Evolutionary conservation across 2,797 vertebrate species (phyloP).

Genomic region (Ceryle rudis): DNA sequence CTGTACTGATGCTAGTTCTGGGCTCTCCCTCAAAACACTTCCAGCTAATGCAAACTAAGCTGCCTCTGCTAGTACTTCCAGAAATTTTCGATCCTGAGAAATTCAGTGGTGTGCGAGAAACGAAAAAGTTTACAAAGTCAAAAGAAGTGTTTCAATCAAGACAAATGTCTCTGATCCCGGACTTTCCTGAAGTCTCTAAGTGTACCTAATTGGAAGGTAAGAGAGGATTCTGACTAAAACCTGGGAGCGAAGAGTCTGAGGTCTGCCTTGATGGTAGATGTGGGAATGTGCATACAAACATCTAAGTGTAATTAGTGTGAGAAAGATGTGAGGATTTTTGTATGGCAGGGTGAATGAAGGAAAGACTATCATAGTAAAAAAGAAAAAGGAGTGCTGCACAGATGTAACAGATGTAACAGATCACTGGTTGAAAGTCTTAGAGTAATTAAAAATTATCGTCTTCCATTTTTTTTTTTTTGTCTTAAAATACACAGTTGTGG

Average conservation of each 20-base stretch:
- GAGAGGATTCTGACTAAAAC: not conserved
- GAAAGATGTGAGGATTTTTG: not conserved
- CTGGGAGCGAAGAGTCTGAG: not conserved
- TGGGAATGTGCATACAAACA: not conserved
- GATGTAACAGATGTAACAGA: not conserved
- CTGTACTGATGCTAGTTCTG: not conserved
- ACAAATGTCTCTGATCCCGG: not conserved
- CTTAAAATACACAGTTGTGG: not conserved
- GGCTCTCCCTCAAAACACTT: not conserved
- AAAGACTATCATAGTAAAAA: not conserved
- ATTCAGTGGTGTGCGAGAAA: not conserved
- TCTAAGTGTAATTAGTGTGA: not conserved
- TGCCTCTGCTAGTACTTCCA: not conserved
- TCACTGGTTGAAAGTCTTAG: not conserved
- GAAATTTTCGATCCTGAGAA: not conserved
- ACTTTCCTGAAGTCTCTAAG: not conserved
- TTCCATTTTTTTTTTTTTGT: not conserved
- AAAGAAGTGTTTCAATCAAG: not conserved
- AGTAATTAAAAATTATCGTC: not conserved
- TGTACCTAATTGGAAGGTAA: not conserved
- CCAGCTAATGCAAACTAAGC: not conserved
- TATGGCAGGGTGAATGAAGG: not conserved
- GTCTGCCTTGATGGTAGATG: too few relatives aligned
- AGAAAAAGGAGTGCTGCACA: not conserved
- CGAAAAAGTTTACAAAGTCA: not conserved